A percentile compares a stretch with the other conserved stretches of the same genome.
Conservation (phyloP, 2,113 vertebrate species). For the Serilophus lunatus region DNA sequence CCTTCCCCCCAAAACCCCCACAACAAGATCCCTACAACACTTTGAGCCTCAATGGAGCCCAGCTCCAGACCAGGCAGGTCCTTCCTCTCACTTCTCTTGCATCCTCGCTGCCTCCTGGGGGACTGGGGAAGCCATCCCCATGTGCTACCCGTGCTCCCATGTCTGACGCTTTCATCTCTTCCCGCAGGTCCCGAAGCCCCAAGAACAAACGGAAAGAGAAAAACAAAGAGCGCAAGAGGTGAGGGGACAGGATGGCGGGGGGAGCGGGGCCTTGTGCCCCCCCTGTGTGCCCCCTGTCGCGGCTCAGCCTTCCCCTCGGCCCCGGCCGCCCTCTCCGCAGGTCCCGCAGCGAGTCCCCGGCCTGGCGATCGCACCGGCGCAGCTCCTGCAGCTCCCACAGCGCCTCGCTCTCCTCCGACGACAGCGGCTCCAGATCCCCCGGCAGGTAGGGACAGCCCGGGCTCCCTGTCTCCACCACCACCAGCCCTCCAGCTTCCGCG, state of each 20-base stretch:
- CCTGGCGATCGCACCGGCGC: constrained; percentile 81
- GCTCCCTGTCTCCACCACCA: accelerated
- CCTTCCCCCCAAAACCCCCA: not conserved
- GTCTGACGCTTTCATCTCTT: constrained; percentile 15
- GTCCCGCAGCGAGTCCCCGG: constrained; percentile 84
- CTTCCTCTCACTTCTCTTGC: not conserved
- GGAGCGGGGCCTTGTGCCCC: accelerated
- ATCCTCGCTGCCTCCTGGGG: not conserved
- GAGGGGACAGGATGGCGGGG: not conserved
- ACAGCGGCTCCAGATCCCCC: constrained; percentile 87
- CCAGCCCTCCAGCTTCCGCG: accelerated
- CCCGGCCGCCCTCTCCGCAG: constrained; percentile 57
- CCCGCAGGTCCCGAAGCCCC: constrained; percentile 86
- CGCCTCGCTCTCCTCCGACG: constrained; percentile 84
- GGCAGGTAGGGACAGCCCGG: constrained; percentile 77
- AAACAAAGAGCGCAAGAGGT: constrained; percentile 95
- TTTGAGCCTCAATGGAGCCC: not conserved
- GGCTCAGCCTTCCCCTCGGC: not conserved
- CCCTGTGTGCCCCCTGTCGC: accelerated
- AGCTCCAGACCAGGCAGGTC: not conserved
- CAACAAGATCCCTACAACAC: accelerated
- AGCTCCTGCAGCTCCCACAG: constrained; percentile 93
- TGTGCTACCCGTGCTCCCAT: accelerated
- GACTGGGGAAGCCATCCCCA: not conserved
- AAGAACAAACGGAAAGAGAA: constrained; percentile 97